Base-by-base conservation (phyloP, 2,113 vertebrate species). In the Puntigrus tetrazona region DNA sequence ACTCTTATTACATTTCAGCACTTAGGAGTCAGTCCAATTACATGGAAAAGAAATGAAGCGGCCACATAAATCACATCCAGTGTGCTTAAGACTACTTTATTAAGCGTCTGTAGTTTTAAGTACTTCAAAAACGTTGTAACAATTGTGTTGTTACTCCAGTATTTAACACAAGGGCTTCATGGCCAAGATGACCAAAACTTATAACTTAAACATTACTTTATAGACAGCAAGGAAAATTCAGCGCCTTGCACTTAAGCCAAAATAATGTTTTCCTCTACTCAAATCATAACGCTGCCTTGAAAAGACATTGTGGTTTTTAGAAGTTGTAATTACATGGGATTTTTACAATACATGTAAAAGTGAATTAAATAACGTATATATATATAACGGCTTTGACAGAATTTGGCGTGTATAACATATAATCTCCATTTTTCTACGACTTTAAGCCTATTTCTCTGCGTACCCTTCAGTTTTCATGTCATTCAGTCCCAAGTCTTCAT, bases 381-480 rank as follows among this genome's bases (percentile, higher is more conserved):
- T 11, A 18, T 6, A 61, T 45, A 65, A 31, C 14, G 38, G 41
- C 8, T 31, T 27, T 27, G 25, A 63, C 57, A 43, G n/a, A 79
- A 67, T n/a, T 31, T 41, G 45, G 13, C 22, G 57, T 27, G 29
- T 34, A 45, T 13, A 29, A 36, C 47, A 61, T 79, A 13, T 72
- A 43, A 29, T 83, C 25, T 75, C 55, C 36, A 47, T 36, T 38
- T 84, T 11, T 74, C 41, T 50, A 43, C 11, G 80, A 82, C 47
- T 50, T 69, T 11, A 67, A 14, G 73, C 45, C 29, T 52, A 41
- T n/a, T 34, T 57, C 22, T 93, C 88, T 27, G 94, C 91, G 2
- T 98, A 98, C 43, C 93, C 95, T 73, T 99, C 98, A 0, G 97
- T 98, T 82, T 90, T 96, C 97, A 99, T 97, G 91, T 98, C 97